Base-by-base conservation (phyloP, 2,888 invertebrate species). In the Noctua janthina region DNA sequence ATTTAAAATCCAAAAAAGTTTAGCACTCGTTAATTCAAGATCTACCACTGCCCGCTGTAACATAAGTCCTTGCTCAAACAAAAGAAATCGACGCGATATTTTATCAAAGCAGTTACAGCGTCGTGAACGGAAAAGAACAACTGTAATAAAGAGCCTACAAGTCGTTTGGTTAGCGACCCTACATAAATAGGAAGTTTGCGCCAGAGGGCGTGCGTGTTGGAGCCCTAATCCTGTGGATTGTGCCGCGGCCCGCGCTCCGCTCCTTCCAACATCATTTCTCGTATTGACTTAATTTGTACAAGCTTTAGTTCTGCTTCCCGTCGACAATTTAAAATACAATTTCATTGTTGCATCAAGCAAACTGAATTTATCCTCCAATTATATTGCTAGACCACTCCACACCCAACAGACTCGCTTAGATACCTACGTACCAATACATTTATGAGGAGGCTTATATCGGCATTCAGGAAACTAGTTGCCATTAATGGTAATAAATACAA, bases 81-180 rank as follows among this genome's bases (percentile, higher is more conserved):
- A 92, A 93, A 93, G 91, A 91, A 93, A 94, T 94, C 91, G 92
- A 89, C 91, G 90, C 94, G 92, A 95, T 96, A 95, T 96, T 96
- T 95, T 95, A 95, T 94, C 93, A 93, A 92, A 93, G 92, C 93
- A 92, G 92, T 94, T 95, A 96, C 95, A 94, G 94, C 93, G 91
- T 94, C 93, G 94, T 95, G 95, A 95, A 92, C 94, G 94, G 94
- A 95, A 96, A 95, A 95, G 94, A 96, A 97, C 96, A 97, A 96
- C 94, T 96, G 96, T 96, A 96, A 96, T 96, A 96, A 96, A 96
- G 95, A 94, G 96, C 95, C 96, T 96, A 96, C 96, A 96, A 96
- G 96, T 96, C 96, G 96, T 96, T 96, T 95, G 94, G 94, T 95
- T 94, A 93, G 95, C 93, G 94, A 93, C 93, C 94, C 93, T 93